A percentile compares a stretch with the other conserved stretches of the same genome.
These are phyloP conservation scores for Labia minor DNA, from an alignment of 2,888 invertebrate species.

Conservation along the genomic window DNA sequence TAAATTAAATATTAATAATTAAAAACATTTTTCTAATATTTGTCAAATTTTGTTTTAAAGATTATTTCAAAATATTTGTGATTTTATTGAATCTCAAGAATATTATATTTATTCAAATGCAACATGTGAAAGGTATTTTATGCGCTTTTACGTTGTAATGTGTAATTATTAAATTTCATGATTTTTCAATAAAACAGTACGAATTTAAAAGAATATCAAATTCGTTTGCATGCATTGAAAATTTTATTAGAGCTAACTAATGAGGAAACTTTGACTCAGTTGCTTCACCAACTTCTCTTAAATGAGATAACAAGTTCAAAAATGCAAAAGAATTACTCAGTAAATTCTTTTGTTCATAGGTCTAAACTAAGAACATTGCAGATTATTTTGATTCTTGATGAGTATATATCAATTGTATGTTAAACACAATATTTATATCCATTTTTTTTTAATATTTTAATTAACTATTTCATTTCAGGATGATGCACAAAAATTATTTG, in stretches of 20 bases:
- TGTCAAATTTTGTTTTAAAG: neutral
- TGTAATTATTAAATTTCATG: no score
- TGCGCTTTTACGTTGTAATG: no score
- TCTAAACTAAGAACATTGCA: neutral
- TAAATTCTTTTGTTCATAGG: neutral
- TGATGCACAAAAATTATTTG: neutral
- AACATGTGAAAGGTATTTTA: neutral
- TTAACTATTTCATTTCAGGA: neutral
- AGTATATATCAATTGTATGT: neutral
- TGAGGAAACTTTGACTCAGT: neutral
- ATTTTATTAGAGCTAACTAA: neutral
- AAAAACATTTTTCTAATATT: no score
- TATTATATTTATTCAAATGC: neutral
- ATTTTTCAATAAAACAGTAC: neutral
- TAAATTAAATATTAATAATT: no score
- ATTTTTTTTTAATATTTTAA: neutral
- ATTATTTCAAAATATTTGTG: neutral
- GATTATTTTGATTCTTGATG: neutral
- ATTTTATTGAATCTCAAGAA: neutral
- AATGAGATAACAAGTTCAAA: neutral
- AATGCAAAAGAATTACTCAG: neutral
- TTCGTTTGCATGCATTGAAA: neutral
- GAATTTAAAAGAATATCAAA: neutral
- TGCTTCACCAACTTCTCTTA: neutral
- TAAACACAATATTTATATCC: no score